phyloP scores from a whole-genome alignment of 2,113 vertebrate species.

The Brevimyrus niger region DNA sequence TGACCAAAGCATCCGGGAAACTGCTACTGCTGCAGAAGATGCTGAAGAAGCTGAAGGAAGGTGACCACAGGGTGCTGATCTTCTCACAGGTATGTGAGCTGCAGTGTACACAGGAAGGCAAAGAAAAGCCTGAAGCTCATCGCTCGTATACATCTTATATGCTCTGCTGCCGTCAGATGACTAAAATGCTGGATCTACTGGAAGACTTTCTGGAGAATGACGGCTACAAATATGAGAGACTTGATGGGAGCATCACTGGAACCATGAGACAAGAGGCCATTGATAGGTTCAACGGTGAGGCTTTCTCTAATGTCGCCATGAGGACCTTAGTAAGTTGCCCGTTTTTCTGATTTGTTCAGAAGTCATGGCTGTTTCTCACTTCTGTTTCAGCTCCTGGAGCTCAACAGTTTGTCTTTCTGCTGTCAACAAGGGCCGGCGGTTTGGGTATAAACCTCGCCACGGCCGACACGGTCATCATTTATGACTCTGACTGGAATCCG shows the following conservation, averaged over 20 bases:
- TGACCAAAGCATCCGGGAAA: conserved; percentile 90
- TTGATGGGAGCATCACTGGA: conserved; percentile 92
- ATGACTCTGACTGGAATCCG: conserved; percentile 76
- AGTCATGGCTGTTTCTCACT: not conserved
- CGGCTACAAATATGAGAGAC: conserved; percentile 94
- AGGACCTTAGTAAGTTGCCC: not conserved
- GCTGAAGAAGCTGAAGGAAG: conserved; percentile 89
- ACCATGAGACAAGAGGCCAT: conserved; percentile 96
- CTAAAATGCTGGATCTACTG: conserved; percentile 92
- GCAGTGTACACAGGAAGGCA: not conserved
- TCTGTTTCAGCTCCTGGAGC: not conserved
- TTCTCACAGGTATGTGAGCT: conserved; percentile 78
- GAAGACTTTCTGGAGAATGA: conserved; percentile 95
- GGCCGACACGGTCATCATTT: conserved; percentile 72
- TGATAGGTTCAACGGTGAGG: conserved; percentile 89
- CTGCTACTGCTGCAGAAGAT: conserved; percentile 87
- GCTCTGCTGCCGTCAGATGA: conserved; percentile 65
- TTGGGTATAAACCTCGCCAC: conserved; percentile 29
- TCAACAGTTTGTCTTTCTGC: not conserved
- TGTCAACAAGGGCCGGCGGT: not conserved
- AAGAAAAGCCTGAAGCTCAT: not conserved
- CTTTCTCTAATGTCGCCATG: not conserved
- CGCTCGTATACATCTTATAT: not conserved
- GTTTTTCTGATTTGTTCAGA: not conserved
- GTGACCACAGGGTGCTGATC: conserved; percentile 89